Percentiles rank a stretch among this genome's conserved stretches.
Conservation (phyloP, 2,797 vertebrate genomes). For the Pelobates cultripes region DNA sequence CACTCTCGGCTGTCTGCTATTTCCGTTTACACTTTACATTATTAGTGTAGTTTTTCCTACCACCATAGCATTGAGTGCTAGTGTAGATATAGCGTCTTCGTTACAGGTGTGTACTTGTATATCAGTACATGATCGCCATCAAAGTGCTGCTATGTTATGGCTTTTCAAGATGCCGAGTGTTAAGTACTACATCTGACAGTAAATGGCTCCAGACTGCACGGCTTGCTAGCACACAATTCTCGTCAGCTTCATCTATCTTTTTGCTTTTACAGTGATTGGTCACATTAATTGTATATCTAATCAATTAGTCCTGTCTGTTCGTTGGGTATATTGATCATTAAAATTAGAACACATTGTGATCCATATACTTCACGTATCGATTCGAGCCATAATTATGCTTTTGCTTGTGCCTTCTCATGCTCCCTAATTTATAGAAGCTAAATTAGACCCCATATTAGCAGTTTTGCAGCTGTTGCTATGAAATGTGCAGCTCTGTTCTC, state of each 20-base stretch:
- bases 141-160: slow-evolving; percentile 70
- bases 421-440: slow-evolving; percentile 82
- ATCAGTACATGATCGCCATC: slow-evolving; percentile 67
- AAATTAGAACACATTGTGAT: slow-evolving; percentile 83
- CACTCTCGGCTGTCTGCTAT: slow-evolving; percentile 85
- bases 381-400: slow-evolving; percentile 84
- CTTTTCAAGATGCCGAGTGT: slow-evolving; percentile 76
- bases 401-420: slow-evolving; percentile 78
- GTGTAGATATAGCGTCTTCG: slow-evolving; percentile 75
- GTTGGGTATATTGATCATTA: slow-evolving; percentile 69
- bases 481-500: slow-evolving; percentile 70
- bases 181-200: slow-evolving; percentile 75
- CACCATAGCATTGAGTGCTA: slow-evolving; percentile 74
- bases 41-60: slow-evolving; percentile 81
- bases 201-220: slow-evolving; percentile 77
- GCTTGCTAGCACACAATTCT: slow-evolving; percentile 77
- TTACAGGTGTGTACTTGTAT: slow-evolving; percentile 76
- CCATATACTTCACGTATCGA: slow-evolving; percentile 75
- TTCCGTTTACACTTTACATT: slow-evolving; percentile 84
- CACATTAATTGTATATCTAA: slow-evolving; percentile 78
- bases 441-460: slow-evolving; percentile 83
- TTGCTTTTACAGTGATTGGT: slow-evolving; percentile 80
- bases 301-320: slow-evolving; percentile 78
- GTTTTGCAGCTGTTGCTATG: slow-evolving; percentile 82
- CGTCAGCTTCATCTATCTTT: slow-evolving; percentile 82